Conservation (phyloP, 2,113 vertebrate species). For the Butorides virescens region DNA sequence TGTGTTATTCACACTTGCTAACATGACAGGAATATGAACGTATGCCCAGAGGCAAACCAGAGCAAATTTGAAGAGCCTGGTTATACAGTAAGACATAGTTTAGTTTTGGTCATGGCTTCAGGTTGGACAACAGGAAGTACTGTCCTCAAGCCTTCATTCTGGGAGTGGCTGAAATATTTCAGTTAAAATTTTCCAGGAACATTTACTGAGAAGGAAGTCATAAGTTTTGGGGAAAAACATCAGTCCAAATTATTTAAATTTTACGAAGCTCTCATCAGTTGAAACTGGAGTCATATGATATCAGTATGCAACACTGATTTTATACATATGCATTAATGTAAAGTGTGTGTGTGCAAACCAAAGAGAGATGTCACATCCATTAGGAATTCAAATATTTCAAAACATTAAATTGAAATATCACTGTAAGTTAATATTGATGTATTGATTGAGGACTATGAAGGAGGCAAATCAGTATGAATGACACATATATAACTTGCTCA, state of each 20-base stretch:
- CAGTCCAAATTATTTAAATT: background rate
- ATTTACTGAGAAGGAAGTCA: background rate
- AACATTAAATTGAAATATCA: background rate
- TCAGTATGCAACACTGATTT: background rate
- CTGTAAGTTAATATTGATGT: background rate
- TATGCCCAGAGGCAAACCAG: background rate
- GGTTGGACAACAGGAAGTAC: background rate
- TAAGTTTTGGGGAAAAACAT: background rate
- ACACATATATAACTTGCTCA: background rate
- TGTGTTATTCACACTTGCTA: background rate
- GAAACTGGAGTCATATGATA: background rate
- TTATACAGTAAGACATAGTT: background rate
- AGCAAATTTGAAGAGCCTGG: background rate
- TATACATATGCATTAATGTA: background rate
- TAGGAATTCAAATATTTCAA: background rate
- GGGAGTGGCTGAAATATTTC: background rate
- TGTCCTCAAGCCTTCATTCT: background rate
- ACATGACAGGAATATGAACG: fast-evolving
- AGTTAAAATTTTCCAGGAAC: background rate
- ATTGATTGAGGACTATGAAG: background rate
- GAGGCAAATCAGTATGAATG: background rate
- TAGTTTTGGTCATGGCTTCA: background rate
- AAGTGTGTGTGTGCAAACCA: background rate
- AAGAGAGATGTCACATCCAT: background rate
- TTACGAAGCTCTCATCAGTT: background rate